Conservation (phyloP, 2,113 vertebrate genomes). For the Grallaria varia region DNA sequence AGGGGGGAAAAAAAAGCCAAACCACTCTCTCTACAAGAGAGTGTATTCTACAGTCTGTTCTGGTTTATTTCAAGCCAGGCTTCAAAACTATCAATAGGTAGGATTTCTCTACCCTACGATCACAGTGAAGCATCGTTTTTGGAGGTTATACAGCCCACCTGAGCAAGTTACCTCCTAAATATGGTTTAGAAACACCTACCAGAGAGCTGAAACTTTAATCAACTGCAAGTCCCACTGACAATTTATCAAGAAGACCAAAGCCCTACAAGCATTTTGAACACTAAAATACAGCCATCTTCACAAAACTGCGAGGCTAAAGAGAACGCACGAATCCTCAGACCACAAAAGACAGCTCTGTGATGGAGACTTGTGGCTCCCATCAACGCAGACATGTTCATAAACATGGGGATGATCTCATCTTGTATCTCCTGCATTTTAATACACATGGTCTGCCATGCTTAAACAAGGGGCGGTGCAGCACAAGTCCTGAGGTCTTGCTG, state of each 20-base stretch:
- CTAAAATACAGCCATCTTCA: neutral
- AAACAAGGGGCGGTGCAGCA: neutral
- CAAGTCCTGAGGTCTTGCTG: neutral
- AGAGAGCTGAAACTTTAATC: neutral
- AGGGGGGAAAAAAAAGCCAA: fast-evolving
- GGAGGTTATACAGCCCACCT: neutral
- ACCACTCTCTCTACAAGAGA: neutral
- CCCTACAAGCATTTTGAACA: neutral
- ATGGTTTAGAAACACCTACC: neutral
- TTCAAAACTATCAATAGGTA: neutral
- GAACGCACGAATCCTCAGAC: neutral
- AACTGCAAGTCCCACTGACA: neutral
- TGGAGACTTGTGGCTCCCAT: neutral
- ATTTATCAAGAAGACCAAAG: neutral
- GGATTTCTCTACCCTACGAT: neutral
- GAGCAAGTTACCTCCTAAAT: neutral
- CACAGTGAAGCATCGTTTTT: neutral
- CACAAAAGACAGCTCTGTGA: fast-evolving
- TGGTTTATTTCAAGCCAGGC: neutral
- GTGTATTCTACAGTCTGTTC: neutral
- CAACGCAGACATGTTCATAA: fast-evolving
- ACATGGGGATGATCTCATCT: neutral
- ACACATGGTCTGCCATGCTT: neutral
- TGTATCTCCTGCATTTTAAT: neutral
- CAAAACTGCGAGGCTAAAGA: fast-evolving